Evolutionary conservation across 2,888 invertebrate species (phyloP).

Genomic region (Criorhina ranunculi): DNA sequence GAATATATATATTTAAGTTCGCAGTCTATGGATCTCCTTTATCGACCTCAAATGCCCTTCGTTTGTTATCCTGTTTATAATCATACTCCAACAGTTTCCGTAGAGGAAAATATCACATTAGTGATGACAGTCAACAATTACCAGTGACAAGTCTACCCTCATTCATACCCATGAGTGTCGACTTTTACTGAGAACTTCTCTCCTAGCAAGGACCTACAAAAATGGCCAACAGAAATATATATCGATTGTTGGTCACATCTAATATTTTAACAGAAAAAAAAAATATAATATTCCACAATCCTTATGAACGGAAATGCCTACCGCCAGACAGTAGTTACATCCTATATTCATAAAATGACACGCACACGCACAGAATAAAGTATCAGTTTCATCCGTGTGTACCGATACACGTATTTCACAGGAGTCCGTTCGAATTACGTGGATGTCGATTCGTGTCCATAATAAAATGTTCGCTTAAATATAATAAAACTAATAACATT

Average conservation of each 20-base stretch:
- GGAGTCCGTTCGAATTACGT: conserved; percentile 41
- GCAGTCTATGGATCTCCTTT: no score
- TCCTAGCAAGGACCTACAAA: no score
- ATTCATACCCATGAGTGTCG: no score
- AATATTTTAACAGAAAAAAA: background rate
- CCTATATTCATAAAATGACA: conserved; percentile 45
- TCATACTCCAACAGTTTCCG: no score
- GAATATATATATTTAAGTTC: no score
- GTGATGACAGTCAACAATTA: no score
- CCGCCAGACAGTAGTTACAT: conserved; percentile 7
- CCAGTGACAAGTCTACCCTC: no score
- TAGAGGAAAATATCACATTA: no score
- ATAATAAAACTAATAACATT: conserved; percentile 68
- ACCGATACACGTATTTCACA: conserved; percentile 17
- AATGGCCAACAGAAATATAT: background rate
- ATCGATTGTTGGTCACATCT: background rate
- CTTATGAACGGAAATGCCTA: background rate
- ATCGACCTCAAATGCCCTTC: no score
- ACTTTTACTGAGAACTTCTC: no score
- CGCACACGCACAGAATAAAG: conserved; percentile 51
- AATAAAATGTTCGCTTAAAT: conserved; percentile 64
- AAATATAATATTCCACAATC: background rate
- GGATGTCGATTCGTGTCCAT: conserved; percentile 56
- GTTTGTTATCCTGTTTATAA: no score
- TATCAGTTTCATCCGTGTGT: conserved; percentile 39